These are phyloP conservation scores for Grantiella picta DNA, from an alignment of 2,113 vertebrate species.

Conservation along the genomic window DNA sequence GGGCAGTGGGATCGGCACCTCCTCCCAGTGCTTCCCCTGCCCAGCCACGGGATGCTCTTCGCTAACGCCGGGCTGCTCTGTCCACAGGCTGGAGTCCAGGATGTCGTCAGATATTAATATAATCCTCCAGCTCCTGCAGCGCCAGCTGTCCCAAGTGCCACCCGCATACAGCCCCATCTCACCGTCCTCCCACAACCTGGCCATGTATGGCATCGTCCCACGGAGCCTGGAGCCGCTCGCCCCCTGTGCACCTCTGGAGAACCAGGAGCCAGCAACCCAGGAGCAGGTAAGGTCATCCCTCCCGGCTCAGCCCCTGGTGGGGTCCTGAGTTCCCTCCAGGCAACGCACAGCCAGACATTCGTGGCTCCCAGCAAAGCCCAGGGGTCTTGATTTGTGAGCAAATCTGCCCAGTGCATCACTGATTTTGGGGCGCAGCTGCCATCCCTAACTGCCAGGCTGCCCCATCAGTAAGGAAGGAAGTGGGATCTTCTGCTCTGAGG, in stretches of 20 bases:
- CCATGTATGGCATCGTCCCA: conserved; percentile 70
- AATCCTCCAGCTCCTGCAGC: conserved; percentile 93
- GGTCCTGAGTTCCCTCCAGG: background rate
- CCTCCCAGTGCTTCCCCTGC: background rate
- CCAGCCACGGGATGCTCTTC: background rate
- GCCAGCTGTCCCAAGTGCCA: conserved; percentile 84
- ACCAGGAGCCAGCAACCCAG: conserved; percentile 32
- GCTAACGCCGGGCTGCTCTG: background rate
- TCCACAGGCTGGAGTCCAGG: conserved; percentile 87
- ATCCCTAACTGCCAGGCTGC: background rate
- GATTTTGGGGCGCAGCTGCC: background rate
- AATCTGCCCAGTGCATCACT: background rate
- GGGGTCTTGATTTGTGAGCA: background rate
- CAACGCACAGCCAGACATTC: background rate
- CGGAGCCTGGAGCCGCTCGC: conserved; percentile 59
- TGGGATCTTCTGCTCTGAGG: background rate
- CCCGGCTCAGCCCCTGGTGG: fast-evolving
- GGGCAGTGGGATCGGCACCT: background rate
- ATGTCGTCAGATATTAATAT: conserved; percentile 90
- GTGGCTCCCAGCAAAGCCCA: background rate
- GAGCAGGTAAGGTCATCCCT: conserved; percentile 71
- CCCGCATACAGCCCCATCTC: conserved; percentile 84
- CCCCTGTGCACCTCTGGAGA: conserved; percentile 17
- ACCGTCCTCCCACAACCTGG: conserved; percentile 67
- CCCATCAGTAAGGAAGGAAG: background rate